These are phyloP conservation scores for Polypedilum vanderplanki DNA, from an alignment of 1,140 invertebrate species.

Conservation along the genomic window DNA sequence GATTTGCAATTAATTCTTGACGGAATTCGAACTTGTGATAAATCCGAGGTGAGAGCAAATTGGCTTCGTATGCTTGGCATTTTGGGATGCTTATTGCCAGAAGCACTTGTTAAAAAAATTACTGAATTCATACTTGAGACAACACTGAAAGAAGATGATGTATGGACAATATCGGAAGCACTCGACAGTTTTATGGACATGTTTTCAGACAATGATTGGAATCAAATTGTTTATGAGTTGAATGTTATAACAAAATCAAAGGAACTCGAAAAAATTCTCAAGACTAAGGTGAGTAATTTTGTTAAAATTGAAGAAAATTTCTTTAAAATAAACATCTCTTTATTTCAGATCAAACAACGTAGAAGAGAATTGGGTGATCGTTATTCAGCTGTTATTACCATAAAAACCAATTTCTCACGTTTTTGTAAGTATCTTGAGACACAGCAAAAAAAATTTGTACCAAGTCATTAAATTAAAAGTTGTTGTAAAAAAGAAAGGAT, in stretches of 20 bases:
- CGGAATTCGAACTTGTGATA: slow-evolving; percentile 49
- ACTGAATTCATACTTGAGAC: slow-evolving; percentile 35
- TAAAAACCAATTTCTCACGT: slow-evolving; percentile 57
- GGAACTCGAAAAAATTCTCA: slow-evolving; percentile 52
- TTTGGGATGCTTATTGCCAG: slow-evolving; percentile 44
- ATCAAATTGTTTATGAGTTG: slow-evolving; percentile 55
- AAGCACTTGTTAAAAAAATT: slow-evolving; percentile 40
- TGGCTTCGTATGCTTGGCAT: slow-evolving; percentile 61
- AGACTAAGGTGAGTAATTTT: slow-evolving; percentile 52
- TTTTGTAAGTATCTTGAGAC: slow-evolving; percentile 62
- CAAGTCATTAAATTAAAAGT: background rate
- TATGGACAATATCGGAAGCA: slow-evolving; percentile 65
- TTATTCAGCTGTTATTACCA: slow-evolving; percentile 58
- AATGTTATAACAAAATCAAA: slow-evolving; percentile 53
- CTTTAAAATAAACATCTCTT: slow-evolving; percentile 7
- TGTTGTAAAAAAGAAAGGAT: background rate
- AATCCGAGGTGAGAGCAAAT: slow-evolving; percentile 57
- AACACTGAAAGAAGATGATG: slow-evolving; percentile 41
- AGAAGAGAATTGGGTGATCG: slow-evolving; percentile 57
- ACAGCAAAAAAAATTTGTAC: slow-evolving; percentile 33
- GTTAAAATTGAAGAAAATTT: slow-evolving; percentile 16
- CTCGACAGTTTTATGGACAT: slow-evolving; percentile 69
- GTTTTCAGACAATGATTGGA: slow-evolving; percentile 67
- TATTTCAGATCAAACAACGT: slow-evolving; percentile 53
- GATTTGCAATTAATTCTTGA: slow-evolving; percentile 51